These are phyloP conservation scores for Lasioglossum albipes DNA, from an alignment of 1,140 invertebrate species.

Conservation along the genomic window DNA sequence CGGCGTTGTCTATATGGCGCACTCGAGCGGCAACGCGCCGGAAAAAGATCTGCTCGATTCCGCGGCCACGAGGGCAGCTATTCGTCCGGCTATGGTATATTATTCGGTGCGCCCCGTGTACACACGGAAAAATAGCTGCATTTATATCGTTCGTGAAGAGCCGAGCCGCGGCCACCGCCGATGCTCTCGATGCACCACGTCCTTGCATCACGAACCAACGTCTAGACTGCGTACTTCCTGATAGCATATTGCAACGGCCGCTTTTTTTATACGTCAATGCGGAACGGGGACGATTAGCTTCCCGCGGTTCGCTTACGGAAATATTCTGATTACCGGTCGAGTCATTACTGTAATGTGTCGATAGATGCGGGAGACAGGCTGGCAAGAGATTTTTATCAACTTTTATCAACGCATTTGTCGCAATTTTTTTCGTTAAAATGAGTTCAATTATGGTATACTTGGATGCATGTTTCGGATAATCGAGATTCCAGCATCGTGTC, in stretches of 20 bases:
- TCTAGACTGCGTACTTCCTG: constrained; percentile 40
- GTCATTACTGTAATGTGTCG: no score
- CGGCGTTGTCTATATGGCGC: constrained; percentile 36
- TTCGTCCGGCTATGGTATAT: constrained; percentile 46
- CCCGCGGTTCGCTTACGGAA: no score
- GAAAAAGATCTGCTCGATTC: constrained; percentile 51
- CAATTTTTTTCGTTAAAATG: no score
- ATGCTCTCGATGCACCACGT: constrained; percentile 29
- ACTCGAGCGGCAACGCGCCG: constrained; percentile 33
- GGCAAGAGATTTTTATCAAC: no score
- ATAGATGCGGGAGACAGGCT: no score
- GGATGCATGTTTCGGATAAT: no score
- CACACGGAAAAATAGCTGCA: constrained; percentile 61
- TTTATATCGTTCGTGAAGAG: constrained; percentile 66
- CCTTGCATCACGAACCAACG: constrained; percentile 9
- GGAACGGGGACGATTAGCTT: constrained; percentile 14
- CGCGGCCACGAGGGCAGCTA: constrained; percentile 29
- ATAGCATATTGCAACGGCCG: constrained; percentile 14
- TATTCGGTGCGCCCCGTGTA: constrained; percentile 53
- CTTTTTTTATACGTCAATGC: constrained; percentile 46
- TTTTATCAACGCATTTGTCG: no score
- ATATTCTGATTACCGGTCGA: no score
- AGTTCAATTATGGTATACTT: no score
- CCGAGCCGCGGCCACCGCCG: constrained; percentile 12
- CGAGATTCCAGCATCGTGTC: no score